These are phyloP conservation scores for Dipodomys merriami DNA, from an alignment of 2,113 vertebrate genomes.

Conservation along the genomic window DNA sequence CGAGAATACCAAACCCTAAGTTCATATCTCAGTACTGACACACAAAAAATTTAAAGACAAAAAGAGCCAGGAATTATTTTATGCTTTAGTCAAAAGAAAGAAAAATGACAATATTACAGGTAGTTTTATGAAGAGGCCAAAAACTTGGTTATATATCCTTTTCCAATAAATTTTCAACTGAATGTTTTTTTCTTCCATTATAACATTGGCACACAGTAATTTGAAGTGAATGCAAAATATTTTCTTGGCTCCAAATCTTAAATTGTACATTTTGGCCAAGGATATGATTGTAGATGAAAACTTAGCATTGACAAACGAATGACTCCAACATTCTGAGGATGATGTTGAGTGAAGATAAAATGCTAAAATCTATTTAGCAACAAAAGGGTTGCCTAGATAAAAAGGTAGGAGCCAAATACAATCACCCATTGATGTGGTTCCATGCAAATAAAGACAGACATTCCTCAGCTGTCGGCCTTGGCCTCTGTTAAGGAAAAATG, in stretches of 20 bases:
- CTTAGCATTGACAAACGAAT: constrained; percentile 36
- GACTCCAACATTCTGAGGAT: background rate
- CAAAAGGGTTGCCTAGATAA: background rate
- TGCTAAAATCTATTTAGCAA: background rate
- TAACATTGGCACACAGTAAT: background rate
- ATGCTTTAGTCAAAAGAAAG: background rate
- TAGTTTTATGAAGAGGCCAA: background rate
- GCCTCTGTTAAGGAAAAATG: background rate
- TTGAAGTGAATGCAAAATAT: background rate
- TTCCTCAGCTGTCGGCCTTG: constrained; percentile 50
- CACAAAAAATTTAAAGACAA: too few relatives aligned
- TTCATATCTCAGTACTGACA: too few relatives aligned
- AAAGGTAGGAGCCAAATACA: background rate
- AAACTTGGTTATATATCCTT: background rate
- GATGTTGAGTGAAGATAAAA: constrained; percentile 15
- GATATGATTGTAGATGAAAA: constrained; percentile 25
- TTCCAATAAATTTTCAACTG: background rate
- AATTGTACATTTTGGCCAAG: background rate
- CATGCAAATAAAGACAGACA: constrained; percentile 15
- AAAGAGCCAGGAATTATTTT: constrained; percentile 44
- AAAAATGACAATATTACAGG: background rate
- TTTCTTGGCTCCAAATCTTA: background rate
- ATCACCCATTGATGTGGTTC: background rate
- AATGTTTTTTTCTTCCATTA: background rate
- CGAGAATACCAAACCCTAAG: too few relatives aligned